Evolutionary conservation across 2,797 vertebrate species (phyloP).

Genomic region (Rachycentron canadum): DNA sequence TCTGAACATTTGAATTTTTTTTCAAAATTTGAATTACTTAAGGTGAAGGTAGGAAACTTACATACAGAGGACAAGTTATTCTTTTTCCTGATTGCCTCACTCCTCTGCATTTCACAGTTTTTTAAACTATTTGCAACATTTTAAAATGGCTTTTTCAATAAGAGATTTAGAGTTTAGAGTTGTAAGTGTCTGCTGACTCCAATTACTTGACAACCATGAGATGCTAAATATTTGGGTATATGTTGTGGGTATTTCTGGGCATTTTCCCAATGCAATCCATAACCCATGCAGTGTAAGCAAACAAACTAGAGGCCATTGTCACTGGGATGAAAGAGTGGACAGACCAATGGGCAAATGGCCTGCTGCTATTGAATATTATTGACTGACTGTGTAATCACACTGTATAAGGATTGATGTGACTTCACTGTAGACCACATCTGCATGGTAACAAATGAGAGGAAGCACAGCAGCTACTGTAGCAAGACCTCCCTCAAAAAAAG

Average conservation of each 20-base stretch:
- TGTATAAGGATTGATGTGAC: slow-evolving; percentile 72
- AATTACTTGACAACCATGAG: neutral
- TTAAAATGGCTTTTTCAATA: neutral
- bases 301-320: slow-evolving; percentile 61
- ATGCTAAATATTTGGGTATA: slow-evolving; percentile 12
- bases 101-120: neutral
- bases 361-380: slow-evolving; percentile 71
- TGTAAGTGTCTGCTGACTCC: neutral
- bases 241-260: slow-evolving; percentile 6
- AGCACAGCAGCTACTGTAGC: slow-evolving; percentile 67
- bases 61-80: neutral
- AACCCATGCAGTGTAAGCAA: slow-evolving; percentile 51
- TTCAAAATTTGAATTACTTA: too few species aligned
- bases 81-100: neutral
- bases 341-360: slow-evolving; percentile 61
- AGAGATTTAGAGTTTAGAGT: neutral
- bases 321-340: slow-evolving; percentile 68
- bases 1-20: too few species aligned
- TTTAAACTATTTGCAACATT: neutral
- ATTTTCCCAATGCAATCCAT: slow-evolving; percentile 37
- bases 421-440: slow-evolving; percentile 72
- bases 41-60: neutral
- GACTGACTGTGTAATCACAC: slow-evolving; percentile 60
- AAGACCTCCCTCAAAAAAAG: slow-evolving; percentile 66
- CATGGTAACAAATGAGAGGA: slow-evolving; percentile 75